Evolutionary conservation across 2,797 vertebrate species (phyloP).

Genomic region (Ciconia nigra): DNA sequence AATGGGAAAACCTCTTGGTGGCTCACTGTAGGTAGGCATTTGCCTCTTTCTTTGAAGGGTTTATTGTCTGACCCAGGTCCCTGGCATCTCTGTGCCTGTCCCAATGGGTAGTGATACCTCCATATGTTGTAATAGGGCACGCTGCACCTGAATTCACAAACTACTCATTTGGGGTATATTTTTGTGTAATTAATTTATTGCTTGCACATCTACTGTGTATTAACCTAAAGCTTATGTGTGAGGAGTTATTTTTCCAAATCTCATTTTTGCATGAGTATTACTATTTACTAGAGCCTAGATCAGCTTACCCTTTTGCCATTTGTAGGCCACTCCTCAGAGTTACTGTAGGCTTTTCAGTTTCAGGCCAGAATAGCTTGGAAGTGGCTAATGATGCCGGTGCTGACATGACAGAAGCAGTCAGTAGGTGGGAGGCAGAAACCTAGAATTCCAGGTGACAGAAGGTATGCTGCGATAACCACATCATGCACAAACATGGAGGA

Average conservation of each 20-base stretch:
- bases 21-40: neutral
- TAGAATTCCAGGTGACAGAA: conserved; percentile 52
- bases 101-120: neutral
- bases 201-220: neutral
- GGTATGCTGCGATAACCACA: neutral
- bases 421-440: conserved; percentile 82
- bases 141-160: neutral
- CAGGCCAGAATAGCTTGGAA: conserved; percentile 88
- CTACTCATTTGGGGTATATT: neutral
- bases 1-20: neutral
- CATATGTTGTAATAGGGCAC: accelerated
- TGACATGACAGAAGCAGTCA: conserved; percentile 87
- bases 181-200: neutral
- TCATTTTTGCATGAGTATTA: neutral
- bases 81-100: neutral
- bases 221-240: neutral
- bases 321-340: conserved; percentile 60
- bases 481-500: neutral
- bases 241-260: neutral
- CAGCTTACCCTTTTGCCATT: conserved; percentile 76
- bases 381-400: conserved; percentile 84
- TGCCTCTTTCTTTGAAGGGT: neutral
- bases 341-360: conserved; percentile 77
- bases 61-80: neutral
- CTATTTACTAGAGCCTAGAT: neutral